Percentiles rank a stretch among this genome's conserved stretches.
Conservation (phyloP, 1,140 invertebrate species). For the Pinna nobilis region DNA sequence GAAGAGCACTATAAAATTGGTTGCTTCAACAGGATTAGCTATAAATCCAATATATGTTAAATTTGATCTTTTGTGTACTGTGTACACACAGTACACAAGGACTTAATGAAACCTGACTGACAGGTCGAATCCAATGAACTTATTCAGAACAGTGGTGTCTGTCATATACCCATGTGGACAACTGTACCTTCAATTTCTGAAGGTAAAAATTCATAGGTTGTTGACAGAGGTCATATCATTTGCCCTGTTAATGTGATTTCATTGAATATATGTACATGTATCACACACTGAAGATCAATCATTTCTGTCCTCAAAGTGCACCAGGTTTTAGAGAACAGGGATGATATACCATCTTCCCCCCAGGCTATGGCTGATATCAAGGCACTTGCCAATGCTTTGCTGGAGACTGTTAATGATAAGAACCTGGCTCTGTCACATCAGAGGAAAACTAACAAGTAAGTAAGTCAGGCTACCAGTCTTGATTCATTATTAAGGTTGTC, state of each 20-base stretch:
- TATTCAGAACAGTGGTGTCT: too few relatives aligned
- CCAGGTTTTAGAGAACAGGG: constrained; percentile 67
- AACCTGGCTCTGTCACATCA: constrained; percentile 87
- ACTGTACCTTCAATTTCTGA: neutral
- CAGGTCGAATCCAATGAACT: too few relatives aligned
- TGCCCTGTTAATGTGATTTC: neutral
- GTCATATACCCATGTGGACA: too few relatives aligned
- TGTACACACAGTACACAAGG: too few relatives aligned
- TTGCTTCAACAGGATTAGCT: too few relatives aligned
- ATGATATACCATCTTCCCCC: constrained; percentile 76
- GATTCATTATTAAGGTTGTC: neutral
- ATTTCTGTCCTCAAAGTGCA: constrained; percentile 68
- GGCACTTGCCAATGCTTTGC: constrained; percentile 83
- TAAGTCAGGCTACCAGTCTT: neutral
- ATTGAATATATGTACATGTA: neutral
- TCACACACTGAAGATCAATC: neutral
- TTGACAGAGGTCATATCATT: too few relatives aligned
- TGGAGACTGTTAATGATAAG: constrained; percentile 90
- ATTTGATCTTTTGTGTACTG: too few relatives aligned
- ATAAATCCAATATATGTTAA: too few relatives aligned
- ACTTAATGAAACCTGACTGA: too few relatives aligned
- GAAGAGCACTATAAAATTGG: too few relatives aligned
- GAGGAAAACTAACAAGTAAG: constrained; percentile 86
- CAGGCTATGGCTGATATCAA: constrained; percentile 84
- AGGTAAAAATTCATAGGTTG: too few relatives aligned